Percentiles rank a stretch among this genome's conserved stretches.
Conservation (phyloP, 2,888 invertebrate species). For the Junonia oenone region DNA sequence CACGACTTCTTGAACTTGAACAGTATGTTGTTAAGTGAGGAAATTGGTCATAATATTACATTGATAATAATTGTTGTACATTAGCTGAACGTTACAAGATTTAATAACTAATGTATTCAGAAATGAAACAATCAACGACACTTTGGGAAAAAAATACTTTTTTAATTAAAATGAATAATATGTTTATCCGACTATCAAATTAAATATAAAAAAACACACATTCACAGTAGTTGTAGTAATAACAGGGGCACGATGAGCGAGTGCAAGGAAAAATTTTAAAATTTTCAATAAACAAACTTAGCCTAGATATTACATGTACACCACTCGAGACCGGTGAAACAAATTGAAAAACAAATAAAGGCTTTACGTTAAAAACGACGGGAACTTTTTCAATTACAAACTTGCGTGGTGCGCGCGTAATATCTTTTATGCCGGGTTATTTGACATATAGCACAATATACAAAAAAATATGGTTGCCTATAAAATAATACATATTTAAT, state of each 20-base stretch:
- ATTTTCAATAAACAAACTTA: constrained; percentile 44
- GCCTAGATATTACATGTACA: constrained; percentile 37
- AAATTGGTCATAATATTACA: no score
- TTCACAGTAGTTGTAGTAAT: not conserved
- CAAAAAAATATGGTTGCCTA: constrained; percentile 13
- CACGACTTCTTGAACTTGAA: no score
- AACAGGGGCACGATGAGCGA: not conserved
- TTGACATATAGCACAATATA: constrained; percentile 33
- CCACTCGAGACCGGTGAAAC: constrained; percentile 44
- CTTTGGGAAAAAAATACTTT: not conserved
- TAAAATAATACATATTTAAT: not conserved
- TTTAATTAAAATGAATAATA: not conserved
- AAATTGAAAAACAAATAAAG: constrained; percentile 56
- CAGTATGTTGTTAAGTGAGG: no score
- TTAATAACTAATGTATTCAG: no score
- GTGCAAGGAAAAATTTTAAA: constrained; percentile 33
- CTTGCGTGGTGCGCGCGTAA: constrained; percentile 61
- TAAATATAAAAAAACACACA: not conserved
- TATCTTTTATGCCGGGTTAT: constrained; percentile 40
- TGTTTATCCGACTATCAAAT: not conserved
- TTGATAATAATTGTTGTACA: no score
- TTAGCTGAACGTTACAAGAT: no score
- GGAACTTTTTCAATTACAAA: constrained; percentile 77
- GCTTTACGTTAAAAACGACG: constrained; percentile 52
- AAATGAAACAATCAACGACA: no score